These are phyloP conservation scores for Calidris pygmaea DNA, from an alignment of 2,113 vertebrate species.

Conservation along the genomic window DNA sequence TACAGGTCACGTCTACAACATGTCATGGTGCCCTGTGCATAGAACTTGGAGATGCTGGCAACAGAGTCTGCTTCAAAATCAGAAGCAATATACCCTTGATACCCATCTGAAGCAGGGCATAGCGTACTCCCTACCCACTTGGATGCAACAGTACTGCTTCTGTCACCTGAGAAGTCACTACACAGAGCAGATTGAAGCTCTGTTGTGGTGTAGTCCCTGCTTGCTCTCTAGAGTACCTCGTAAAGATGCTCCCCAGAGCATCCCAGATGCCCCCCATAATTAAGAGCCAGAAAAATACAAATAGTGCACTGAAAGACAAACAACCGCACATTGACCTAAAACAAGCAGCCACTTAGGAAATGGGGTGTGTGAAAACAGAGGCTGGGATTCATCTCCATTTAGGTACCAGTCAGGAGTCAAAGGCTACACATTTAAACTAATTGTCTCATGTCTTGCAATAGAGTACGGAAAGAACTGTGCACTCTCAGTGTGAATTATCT, in stretches of 20 bases:
- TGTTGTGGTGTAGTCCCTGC: not conserved
- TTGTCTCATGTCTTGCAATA: not conserved
- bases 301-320: not conserved
- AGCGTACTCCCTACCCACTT: not conserved
- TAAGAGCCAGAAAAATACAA: not conserved
- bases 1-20: not conserved
- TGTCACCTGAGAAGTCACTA: not conserved
- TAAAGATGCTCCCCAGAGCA: not conserved
- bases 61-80: not conserved
- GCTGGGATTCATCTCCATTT: not conserved
- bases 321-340: not conserved
- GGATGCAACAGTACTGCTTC: not conserved
- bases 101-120: not conserved
- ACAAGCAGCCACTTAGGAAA: not conserved
- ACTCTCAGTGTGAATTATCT: not conserved
- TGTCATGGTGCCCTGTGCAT: not conserved
- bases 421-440: not conserved
- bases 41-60: not conserved
- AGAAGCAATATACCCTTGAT: not conserved
- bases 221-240: accelerated
- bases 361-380: not conserved
- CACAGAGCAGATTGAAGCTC: not conserved
- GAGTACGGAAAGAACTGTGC: not conserved
- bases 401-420: not conserved
- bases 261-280: too few relatives aligned